Percentiles rank a stretch among this genome's conserved stretches.
phyloP scores from a whole-genome alignment of 2,113 vertebrate genomes.

The Circaetus cinerascens region DNA sequence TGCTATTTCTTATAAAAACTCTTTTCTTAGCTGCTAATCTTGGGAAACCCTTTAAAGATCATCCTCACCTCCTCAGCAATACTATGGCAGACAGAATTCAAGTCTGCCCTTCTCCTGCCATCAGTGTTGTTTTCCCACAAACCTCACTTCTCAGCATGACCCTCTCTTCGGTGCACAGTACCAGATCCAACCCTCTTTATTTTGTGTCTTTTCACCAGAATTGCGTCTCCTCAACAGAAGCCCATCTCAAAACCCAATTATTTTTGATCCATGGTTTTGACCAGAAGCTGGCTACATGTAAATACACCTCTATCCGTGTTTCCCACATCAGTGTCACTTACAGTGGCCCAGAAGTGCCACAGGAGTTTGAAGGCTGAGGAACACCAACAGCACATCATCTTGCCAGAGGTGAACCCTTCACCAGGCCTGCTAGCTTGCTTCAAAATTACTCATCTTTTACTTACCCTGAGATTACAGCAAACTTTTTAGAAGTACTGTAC shows the following conservation, averaged over 20 bases:
- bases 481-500: not conserved
- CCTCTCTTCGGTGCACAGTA: not conserved
- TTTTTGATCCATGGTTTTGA: not conserved
- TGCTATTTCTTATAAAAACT: not conserved
- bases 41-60: not conserved
- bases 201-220: not conserved
- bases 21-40: not conserved
- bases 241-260: not conserved
- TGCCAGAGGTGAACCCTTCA: not conserved
- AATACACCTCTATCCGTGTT: accelerated
- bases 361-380: not conserved
- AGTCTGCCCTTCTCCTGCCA: not conserved
- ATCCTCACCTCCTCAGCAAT: not conserved
- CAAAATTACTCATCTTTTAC: not conserved
- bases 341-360: not conserved
- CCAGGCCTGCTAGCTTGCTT: not conserved
- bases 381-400: not conserved
- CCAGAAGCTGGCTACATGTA: not conserved
- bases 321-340: not conserved
- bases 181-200: not conserved
- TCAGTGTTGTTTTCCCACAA: not conserved
- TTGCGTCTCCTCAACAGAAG: not conserved
- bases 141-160: not conserved
- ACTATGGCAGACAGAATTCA: not conserved
- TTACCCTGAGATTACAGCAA: not conserved